These are phyloP conservation scores for Cebus imitator DNA, from an alignment of 2,113 vertebrate species.

Conservation along the genomic window DNA sequence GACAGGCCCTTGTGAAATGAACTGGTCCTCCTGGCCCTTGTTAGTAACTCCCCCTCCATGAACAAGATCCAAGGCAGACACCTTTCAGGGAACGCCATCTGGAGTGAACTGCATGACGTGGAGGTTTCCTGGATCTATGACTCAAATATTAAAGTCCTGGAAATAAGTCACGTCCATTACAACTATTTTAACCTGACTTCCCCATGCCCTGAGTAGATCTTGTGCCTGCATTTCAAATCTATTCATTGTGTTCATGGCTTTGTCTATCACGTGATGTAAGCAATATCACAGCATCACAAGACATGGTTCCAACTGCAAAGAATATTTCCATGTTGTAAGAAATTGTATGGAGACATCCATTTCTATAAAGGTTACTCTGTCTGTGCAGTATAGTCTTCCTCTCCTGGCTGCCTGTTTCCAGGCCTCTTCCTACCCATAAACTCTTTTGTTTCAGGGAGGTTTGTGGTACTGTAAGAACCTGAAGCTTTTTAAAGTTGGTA, in stretches of 20 bases:
- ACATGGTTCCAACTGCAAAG: not conserved
- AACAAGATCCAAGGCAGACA: not conserved
- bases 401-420: not conserved
- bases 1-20: not conserved
- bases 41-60: not conserved
- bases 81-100: not conserved
- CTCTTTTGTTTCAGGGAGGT: not conserved
- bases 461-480: not conserved
- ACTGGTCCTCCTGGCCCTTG: not conserved
- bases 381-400: not conserved
- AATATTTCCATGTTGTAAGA: not conserved
- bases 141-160: not conserved
- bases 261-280: not conserved
- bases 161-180: not conserved
- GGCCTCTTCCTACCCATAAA: not conserved
- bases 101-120: not conserved
- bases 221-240: not conserved
- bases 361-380: not conserved
- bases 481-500: not conserved
- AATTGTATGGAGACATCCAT: not conserved
- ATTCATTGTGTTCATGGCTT: not conserved
- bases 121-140: not conserved
- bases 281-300: not conserved
- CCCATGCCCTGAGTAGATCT: not conserved
- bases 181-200: not conserved